These are phyloP conservation scores for Girardia tigrina DNA, from an alignment of 2,888 invertebrate species.

Conservation along the genomic window DNA sequence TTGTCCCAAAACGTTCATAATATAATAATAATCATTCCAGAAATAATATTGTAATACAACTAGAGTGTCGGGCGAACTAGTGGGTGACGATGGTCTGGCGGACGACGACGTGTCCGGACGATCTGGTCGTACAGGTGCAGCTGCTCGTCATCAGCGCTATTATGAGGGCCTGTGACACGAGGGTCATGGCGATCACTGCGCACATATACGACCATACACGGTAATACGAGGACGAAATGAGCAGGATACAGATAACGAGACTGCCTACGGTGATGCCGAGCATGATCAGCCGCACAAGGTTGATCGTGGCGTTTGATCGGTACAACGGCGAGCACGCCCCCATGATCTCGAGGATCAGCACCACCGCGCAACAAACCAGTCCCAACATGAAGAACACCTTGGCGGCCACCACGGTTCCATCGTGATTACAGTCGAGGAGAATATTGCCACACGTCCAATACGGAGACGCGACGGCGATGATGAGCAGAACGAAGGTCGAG, in stretches of 20 bases:
- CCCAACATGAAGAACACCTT: background rate
- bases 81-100: no score
- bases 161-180: background rate
- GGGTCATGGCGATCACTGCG: background rate
- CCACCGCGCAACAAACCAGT: background rate
- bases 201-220: background rate
- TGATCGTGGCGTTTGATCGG: background rate
- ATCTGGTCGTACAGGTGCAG: background rate
- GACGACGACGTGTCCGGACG: background rate
- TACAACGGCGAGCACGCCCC: background rate
- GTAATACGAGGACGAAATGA: background rate
- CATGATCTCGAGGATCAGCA: background rate
- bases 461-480: background rate
- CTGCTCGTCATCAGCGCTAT: background rate
- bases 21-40: no score
- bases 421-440: background rate
- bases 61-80: no score
- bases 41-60: no score
- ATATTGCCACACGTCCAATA: constrained; percentile 10
- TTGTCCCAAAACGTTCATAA: no score
- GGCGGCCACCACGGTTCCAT: background rate
- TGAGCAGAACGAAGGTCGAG: background rate
- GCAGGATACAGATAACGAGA: background rate
- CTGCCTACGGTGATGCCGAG: background rate
- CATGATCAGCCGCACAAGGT: background rate